phyloP scores from a whole-genome alignment of 2,113 vertebrate genomes.

The Toxostoma redivivum region DNA sequence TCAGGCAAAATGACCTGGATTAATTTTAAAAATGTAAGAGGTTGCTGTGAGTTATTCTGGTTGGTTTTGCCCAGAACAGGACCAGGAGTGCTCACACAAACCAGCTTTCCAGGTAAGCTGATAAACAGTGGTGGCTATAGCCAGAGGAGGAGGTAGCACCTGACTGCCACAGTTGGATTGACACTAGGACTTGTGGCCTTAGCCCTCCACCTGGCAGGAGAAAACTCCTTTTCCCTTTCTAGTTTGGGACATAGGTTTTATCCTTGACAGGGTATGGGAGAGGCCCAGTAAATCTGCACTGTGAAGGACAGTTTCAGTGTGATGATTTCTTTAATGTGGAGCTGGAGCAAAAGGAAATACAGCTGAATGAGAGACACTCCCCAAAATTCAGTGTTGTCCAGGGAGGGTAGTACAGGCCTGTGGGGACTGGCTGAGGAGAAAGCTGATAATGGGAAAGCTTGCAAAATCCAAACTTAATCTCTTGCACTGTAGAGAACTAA shows the following conservation, averaged over 20 bases:
- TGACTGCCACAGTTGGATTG: not conserved
- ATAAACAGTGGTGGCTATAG: not conserved
- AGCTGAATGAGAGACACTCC: not conserved
- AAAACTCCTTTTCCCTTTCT: not conserved
- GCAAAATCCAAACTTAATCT: constrained; percentile 45
- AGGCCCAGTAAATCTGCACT: not conserved
- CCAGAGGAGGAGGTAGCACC: not conserved
- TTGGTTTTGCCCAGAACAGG: not conserved
- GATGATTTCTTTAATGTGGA: not conserved
- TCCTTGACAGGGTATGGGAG: not conserved
- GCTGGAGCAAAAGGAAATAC: not conserved
- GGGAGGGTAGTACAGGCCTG: not conserved
- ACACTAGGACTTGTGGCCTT: not conserved
- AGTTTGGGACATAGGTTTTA: not conserved
- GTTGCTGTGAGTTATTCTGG: not conserved
- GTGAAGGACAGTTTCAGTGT: not conserved
- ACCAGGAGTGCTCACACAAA: not conserved
- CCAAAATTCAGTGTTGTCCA: not conserved
- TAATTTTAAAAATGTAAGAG: not conserved
- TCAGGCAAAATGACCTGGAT: not conserved
- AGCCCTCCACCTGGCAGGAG: not conserved
- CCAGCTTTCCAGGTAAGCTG: not conserved
- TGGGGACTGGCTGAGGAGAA: not conserved
- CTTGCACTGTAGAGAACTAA: constrained; percentile 32
- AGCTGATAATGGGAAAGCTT: constrained; percentile 29